A percentile compares a stretch with the other conserved stretches of the same genome.
Evolutionary conservation across 2,888 invertebrate species (phyloP).

Genomic region (Theristus sp.): DNA sequence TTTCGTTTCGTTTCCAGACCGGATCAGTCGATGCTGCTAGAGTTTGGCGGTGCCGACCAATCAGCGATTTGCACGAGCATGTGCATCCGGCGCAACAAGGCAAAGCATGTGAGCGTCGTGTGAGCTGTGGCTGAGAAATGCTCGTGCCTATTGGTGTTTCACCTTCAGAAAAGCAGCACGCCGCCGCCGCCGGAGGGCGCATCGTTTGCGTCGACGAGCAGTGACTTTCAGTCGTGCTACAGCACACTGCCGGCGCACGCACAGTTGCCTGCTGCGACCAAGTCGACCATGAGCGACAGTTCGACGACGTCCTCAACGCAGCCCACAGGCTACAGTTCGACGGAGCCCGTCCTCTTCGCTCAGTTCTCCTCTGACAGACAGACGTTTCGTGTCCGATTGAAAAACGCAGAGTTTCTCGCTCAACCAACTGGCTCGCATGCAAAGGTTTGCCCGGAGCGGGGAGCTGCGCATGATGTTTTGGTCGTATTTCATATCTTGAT

Average conservation of each 20-base stretch:
- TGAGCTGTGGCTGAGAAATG: neutral
- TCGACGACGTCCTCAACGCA: neutral
- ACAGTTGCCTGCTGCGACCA: neutral
- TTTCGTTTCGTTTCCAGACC: neutral
- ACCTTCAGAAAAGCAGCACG: neutral
- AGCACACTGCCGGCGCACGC: neutral
- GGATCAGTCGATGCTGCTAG: neutral
- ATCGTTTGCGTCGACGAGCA: neutral
- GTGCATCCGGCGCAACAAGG: neutral
- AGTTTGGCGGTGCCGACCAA: neutral
- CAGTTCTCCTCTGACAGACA: constrained; percentile 12
- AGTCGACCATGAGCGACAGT: neutral
- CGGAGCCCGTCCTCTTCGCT: constrained; percentile 15
- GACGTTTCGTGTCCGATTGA: constrained; percentile 10
- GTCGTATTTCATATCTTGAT: neutral
- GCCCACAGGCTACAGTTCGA: neutral
- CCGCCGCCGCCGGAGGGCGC: neutral
- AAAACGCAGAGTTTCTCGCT: constrained; percentile 4
- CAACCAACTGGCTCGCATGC: neutral
- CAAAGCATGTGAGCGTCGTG: neutral
- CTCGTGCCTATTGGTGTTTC: neutral
- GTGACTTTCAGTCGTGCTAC: neutral
- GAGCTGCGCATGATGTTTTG: neutral
- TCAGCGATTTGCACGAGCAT: constrained; percentile 1
- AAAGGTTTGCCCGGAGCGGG: neutral